A percentile compares a stretch with the other conserved stretches of the same genome.
Conservation (phyloP, 1,140 invertebrate genomes). For the Littorina saxatilis region DNA sequence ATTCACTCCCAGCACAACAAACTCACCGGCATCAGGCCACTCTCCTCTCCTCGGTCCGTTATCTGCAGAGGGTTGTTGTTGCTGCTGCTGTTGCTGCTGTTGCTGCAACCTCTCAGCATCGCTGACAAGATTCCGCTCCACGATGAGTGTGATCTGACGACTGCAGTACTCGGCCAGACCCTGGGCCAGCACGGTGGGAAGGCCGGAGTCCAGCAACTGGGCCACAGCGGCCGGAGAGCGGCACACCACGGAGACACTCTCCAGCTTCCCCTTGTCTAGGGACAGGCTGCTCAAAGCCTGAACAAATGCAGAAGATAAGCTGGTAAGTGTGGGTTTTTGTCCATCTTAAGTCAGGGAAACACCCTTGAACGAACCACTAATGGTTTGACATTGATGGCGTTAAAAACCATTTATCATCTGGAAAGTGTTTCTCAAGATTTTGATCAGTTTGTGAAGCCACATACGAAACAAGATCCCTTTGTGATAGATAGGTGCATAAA, state of each 20-base stretch:
- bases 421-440: no score
- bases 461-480: no score
- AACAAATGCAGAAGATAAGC: constrained; percentile 40
- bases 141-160: constrained; percentile 58
- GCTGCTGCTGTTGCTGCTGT: constrained; percentile 23
- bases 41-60: constrained; percentile 28
- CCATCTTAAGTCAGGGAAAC: background rate
- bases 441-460: no score
- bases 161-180: constrained; percentile 73
- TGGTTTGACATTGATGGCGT: background rate
- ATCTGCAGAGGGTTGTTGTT: constrained; percentile 11
- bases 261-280: constrained; percentile 80
- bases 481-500: no score
- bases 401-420: background rate
- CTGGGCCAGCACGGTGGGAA: constrained; percentile 82
- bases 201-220: constrained; percentile 85
- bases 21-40: constrained; percentile 12
- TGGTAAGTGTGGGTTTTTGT: no score
- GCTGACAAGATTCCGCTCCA: constrained; percentile 24
- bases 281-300: constrained; percentile 66
- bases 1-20: no score
- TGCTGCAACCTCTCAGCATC: constrained; percentile 18
- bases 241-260: constrained; percentile 85
- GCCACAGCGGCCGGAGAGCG: constrained; percentile 85
- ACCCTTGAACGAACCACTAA: background rate